A percentile compares a stretch with the other conserved stretches of the same genome.
phyloP scores from a whole-genome alignment of 2,113 vertebrate genomes.

The Microtus oregoni region DNA sequence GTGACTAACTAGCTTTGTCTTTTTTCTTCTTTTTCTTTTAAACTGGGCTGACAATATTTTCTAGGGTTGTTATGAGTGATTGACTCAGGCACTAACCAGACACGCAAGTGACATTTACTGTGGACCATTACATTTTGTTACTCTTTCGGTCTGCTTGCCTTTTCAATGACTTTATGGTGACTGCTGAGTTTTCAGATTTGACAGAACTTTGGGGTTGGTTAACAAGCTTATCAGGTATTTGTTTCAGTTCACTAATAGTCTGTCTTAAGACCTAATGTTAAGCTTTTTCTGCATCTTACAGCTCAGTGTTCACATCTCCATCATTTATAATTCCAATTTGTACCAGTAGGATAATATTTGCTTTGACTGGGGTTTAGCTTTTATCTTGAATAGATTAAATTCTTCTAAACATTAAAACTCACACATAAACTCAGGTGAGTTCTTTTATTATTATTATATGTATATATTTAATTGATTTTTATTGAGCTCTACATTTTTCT shows the following conservation, averaged over 20 bases:
- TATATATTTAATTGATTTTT: no score
- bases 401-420: conserved; percentile 1
- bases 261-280: background rate
- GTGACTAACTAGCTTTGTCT: background rate
- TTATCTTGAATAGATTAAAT: background rate
- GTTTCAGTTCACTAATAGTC: background rate
- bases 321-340: background rate
- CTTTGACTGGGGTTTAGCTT: background rate
- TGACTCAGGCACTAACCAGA: background rate
- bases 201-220: background rate
- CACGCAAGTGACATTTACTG: background rate
- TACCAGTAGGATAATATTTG: background rate
- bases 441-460: background rate
- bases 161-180: background rate
- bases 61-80: background rate
- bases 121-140: background rate
- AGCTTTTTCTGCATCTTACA: background rate
- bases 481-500: no score
- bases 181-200: background rate
- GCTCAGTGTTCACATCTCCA: background rate
- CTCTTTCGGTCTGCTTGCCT: background rate
- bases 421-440: background rate
- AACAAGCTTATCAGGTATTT: conserved; percentile 28
- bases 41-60: background rate
- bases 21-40: background rate